Conservation (phyloP, 2,113 vertebrate genomes). For the Pelusios castaneus region DNA sequence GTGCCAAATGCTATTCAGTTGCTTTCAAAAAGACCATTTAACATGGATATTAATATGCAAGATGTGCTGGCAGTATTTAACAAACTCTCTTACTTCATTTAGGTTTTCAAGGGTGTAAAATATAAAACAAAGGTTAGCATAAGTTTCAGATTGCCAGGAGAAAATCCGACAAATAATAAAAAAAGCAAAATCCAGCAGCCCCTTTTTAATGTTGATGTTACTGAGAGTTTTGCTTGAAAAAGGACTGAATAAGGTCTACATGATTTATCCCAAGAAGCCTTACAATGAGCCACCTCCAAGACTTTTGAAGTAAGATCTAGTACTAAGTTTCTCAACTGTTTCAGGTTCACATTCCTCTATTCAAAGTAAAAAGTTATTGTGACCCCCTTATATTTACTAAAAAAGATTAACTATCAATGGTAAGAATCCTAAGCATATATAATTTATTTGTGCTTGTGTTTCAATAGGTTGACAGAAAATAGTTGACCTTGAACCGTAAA, state of each 20-base stretch:
- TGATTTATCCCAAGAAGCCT: neutral
- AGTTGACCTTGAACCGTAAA: neutral
- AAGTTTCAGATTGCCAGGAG: slow-evolving; percentile 37
- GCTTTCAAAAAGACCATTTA: neutral
- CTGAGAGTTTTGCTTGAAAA: neutral
- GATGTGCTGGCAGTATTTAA: neutral
- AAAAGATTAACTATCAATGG: neutral
- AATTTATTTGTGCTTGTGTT: neutral
- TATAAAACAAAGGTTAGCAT: slow-evolving; percentile 22
- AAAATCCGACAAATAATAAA: slow-evolving; percentile 21
- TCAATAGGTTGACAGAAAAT: neutral
- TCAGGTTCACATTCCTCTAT: neutral
- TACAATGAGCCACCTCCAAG: neutral
- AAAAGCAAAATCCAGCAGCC: slow-evolving; percentile 33
- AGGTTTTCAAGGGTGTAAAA: neutral
- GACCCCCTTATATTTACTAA: neutral
- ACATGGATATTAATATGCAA: neutral
- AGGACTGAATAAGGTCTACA: neutral
- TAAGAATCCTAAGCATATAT: neutral
- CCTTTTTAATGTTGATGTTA: slow-evolving; percentile 8
- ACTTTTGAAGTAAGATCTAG: neutral
- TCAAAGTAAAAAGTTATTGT: neutral
- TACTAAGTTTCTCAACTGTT: neutral
- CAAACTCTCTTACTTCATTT: neutral
- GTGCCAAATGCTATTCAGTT: neutral